These are phyloP conservation scores for Drosophila parthenogenetica DNA, from an alignment of 2,888 invertebrate species.

Conservation along the genomic window DNA sequence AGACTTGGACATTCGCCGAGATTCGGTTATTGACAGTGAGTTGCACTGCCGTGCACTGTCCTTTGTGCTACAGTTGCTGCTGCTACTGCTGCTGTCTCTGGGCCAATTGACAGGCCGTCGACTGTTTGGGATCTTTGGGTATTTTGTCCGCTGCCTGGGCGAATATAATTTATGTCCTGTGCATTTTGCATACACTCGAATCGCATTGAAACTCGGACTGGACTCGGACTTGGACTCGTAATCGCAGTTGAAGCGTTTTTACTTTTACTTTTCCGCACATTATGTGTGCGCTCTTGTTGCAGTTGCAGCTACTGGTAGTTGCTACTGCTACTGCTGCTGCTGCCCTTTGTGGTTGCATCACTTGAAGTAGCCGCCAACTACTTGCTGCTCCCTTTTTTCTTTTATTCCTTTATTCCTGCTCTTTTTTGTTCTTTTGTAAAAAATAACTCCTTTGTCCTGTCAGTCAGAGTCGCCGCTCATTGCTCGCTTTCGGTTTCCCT, in stretches of 20 bases:
- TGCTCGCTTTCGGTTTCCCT: constrained; percentile 70
- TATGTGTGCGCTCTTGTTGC: constrained; percentile 15
- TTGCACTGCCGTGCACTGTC: constrained; percentile 17
- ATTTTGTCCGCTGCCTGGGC: constrained; percentile 74
- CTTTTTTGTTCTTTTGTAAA: constrained; percentile 73
- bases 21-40: constrained; percentile 71
- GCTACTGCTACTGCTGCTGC: constrained; percentile 38
- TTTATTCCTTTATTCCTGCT: constrained; percentile 56
- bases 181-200: constrained; percentile 59
- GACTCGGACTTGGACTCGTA: constrained; percentile 30
- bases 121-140: constrained; percentile 27
- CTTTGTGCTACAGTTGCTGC: constrained; percentile 37
- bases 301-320: constrained; percentile 21
- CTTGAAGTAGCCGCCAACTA: constrained; percentile 49
- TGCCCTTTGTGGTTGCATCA: constrained; percentile 63
- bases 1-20: constrained; percentile 52
- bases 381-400: constrained; percentile 9
- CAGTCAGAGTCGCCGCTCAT: constrained; percentile 65
- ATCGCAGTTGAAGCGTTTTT: constrained; percentile 54
- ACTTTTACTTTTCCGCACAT: constrained; percentile 76
- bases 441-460: constrained; percentile 84
- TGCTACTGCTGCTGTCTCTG: constrained; percentile 17
- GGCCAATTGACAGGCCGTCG: constrained; percentile 36
- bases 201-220: neutral
- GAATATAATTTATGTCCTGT: constrained; percentile 78